Evolutionary conservation across 1,140 invertebrate species (phyloP), one percentile per base, ranked within the genome.

Genomic region (Lerema accius): DNA sequence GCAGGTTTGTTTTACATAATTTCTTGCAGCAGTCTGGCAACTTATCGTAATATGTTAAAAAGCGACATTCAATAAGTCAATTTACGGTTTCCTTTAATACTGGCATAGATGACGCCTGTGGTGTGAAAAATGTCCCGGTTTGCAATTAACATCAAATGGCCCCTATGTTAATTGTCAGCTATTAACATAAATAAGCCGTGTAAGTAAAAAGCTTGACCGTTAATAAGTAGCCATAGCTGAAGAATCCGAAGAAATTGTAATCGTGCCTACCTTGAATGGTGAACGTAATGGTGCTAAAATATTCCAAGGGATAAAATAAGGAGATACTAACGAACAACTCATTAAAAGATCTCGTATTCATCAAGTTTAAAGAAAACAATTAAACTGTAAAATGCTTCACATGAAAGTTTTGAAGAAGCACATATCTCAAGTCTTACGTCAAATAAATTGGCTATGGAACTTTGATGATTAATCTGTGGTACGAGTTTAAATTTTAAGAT

Each of bases 361-460:
- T 32, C 17, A 46, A 46, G 17, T 46, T 46, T 46, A 46, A 19
- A n/a, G 43, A 23, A 46, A 46, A 19, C 15, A 19, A 17, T 46
- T 46, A 9, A 46, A 46, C 17, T 9, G 5, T 10, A 17, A 11
- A 46, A 14, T 35, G 35, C 26, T 13, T 14, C 26, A 37, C 26
- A 50, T 35, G 48, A 37, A 50, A 37, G 26, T 50, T 23, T 45
- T 28, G 26, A 50, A 37, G 48, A 50, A 50, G 9, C 5, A 32
- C 28, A 32, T 50, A 14, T 49, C 6, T 11, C n/a, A 28, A 49
- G 13, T 32, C 14, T 50, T 35, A 50, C 28, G 7, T 37, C n/a
- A 50, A 37, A 35, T 37, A 28, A 14, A 46, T 50, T 37, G 13
- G 26, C 48, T 35, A 37, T 35, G 48, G 35, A 49, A 32, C 26